These are phyloP conservation scores for Bambusicola thoracicus DNA, from an alignment of 2,113 vertebrate genomes.

Conservation along the genomic window DNA sequence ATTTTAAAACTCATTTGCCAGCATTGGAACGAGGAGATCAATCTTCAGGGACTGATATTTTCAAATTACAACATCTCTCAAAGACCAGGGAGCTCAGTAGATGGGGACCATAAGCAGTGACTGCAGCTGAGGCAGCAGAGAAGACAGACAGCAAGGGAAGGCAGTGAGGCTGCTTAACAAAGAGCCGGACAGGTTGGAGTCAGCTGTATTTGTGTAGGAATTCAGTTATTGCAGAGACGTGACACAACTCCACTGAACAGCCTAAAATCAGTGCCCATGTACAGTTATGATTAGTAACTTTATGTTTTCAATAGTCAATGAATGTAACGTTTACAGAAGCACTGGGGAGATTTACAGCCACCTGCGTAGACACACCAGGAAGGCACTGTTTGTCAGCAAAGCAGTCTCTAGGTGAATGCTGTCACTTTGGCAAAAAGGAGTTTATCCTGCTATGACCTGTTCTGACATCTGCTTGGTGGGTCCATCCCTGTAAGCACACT, in stretches of 20 bases:
- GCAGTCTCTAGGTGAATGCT: not conserved
- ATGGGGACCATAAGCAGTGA: not conserved
- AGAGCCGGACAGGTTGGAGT: not conserved
- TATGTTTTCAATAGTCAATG: not conserved
- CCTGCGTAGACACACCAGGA: not conserved
- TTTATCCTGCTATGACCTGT: not conserved
- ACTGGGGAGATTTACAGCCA: not conserved
- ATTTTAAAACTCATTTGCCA: not conserved
- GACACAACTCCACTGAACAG: not conserved
- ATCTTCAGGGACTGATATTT: not conserved
- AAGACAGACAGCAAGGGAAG: not conserved
- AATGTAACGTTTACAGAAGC: not conserved
- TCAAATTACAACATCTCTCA: not conserved
- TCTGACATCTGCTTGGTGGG: not conserved
- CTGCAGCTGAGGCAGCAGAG: not conserved
- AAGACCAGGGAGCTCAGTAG: not conserved
- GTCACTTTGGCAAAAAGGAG: not conserved
- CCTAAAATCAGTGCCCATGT: not conserved
- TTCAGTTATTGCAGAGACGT: not conserved
- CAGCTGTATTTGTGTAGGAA: not conserved
- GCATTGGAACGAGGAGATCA: not conserved
- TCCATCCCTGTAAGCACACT: not conserved
- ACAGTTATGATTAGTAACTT: not conserved
- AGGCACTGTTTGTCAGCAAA: fast-evolving
- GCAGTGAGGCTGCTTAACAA: not conserved